Conservation (phyloP, 2,888 invertebrate genomes). For the Sphaerophoria rueppellii region DNA sequence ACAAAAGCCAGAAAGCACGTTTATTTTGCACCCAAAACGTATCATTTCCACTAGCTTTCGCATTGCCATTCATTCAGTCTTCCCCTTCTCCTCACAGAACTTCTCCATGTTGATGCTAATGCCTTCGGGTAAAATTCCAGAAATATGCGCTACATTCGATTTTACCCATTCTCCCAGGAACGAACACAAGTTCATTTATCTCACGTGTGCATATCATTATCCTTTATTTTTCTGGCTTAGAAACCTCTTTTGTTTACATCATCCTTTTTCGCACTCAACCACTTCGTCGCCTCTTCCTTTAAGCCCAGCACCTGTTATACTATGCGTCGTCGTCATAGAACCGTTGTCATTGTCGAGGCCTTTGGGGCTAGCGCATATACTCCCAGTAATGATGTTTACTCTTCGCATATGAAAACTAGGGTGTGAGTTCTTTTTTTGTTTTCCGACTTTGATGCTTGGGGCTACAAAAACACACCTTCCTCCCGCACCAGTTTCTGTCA, state of each 20-base stretch:
- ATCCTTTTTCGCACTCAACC: conserved; percentile 34
- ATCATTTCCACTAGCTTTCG: conserved; percentile 32
- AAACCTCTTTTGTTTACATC: conserved; percentile 33
- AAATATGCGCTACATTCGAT: conserved; percentile 62
- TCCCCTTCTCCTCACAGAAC: background rate
- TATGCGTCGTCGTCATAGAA: background rate
- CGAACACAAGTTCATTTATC: conserved; percentile 62
- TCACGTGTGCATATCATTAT: conserved; percentile 63
- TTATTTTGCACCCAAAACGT: conserved; percentile 14
- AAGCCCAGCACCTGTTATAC: too few species aligned
- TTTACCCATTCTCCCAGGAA: conserved; percentile 18
- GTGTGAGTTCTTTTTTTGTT: conserved; percentile 48
- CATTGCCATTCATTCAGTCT: conserved; percentile 1
- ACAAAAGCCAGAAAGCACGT: conserved; percentile 37
- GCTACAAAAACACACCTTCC: conserved; percentile 22
- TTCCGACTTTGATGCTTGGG: conserved; percentile 43
- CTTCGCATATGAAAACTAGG: conserved; percentile 34
- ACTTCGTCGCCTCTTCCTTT: background rate
- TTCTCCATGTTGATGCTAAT: background rate
- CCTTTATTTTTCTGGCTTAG: conserved; percentile 26
- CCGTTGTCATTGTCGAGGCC: conserved; percentile 43
- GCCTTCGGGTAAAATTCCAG: conserved; percentile 22
- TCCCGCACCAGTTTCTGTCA: background rate
- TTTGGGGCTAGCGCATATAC: conserved; percentile 49
- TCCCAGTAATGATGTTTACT: conserved; percentile 66